Percentiles rank a stretch among this genome's conserved stretches.
Evolutionary conservation across 2,888 invertebrate genomes (phyloP).

Genomic region (Synanthedon myopaeformis): DNA sequence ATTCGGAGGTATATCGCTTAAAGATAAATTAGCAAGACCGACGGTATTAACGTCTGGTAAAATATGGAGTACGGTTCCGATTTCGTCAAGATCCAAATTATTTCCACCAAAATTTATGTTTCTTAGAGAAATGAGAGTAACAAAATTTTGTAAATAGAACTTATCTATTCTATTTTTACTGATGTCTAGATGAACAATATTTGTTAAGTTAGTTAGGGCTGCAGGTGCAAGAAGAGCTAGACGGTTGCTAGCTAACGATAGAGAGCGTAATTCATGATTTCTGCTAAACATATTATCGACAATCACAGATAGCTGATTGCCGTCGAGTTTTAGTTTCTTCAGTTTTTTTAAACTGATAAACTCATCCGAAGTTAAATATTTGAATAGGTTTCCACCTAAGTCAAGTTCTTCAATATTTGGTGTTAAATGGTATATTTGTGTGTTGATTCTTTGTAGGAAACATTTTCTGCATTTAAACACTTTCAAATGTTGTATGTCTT

Average conservation of each 20-base stretch:
- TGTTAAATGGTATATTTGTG: conserved; percentile 82
- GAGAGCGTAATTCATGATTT: conserved; percentile 62
- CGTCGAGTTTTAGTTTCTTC: conserved; percentile 75
- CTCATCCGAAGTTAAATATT: conserved; percentile 79
- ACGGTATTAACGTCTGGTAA: conserved; percentile 69
- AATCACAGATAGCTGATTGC: conserved; percentile 81
- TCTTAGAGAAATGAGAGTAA: conserved; percentile 72
- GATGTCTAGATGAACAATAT: conserved; percentile 77
- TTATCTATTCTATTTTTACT: conserved; percentile 81
- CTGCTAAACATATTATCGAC: conserved; percentile 77
- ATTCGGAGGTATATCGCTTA: conserved; percentile 67
- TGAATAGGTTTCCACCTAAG: conserved; percentile 81
- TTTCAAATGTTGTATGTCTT: conserved; percentile 79
- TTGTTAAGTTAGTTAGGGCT: conserved; percentile 79
- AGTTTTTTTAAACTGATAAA: conserved; percentile 77
- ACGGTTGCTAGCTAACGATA: conserved; percentile 78
- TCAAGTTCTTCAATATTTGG: conserved; percentile 80
- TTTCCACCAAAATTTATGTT: conserved; percentile 80
- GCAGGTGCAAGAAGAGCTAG: conserved; percentile 79
- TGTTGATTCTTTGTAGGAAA: conserved; percentile 78
- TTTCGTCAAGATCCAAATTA: conserved; percentile 66
- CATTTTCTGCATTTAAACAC: conserved; percentile 80
- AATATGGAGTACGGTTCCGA: conserved; percentile 69
- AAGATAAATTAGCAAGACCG: conserved; percentile 70
- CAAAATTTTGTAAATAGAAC: conserved; percentile 73